phyloP scores from a whole-genome alignment of 2,888 invertebrate genomes.

The Nemurella pictetii region DNA sequence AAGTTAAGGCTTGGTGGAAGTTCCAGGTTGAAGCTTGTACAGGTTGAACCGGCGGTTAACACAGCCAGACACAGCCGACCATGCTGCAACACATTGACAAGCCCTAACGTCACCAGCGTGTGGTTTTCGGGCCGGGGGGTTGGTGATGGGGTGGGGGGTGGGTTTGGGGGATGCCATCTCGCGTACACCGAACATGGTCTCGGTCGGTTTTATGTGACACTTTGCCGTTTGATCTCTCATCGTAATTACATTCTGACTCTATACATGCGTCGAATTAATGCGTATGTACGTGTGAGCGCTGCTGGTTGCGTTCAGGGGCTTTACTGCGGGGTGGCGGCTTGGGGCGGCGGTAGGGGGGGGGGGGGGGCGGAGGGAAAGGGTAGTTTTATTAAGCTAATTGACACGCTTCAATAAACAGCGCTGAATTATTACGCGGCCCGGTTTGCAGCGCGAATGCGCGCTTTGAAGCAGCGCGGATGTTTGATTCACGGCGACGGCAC shows the following conservation, averaged over 20 bases:
- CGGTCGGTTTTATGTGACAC: conserved; percentile 11
- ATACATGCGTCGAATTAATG: neutral
- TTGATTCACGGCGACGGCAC: neutral
- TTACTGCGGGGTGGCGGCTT: no score
- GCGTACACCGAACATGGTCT: neutral
- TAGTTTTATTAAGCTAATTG: neutral
- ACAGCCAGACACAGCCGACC: no score
- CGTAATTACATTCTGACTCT: conserved; percentile 20
- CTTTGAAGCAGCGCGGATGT: neutral
- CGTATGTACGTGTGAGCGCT: no score
- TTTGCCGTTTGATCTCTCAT: conserved; percentile 1
- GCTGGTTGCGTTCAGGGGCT: conserved; percentile 3
- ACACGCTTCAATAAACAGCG: neutral
- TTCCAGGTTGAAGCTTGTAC: no score
- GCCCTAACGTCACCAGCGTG: neutral
- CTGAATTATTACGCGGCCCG: neutral
- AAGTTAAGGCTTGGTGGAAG: no score
- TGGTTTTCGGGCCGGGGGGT: no score
- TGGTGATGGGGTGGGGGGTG: no score
- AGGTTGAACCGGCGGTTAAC: no score
- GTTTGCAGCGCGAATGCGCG: neutral
- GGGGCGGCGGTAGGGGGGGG: neutral
- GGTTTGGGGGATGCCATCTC: no score
- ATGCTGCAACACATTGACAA: neutral
- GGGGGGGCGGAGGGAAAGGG: neutral